phyloP scores from a whole-genome alignment of 92 coral and sea anemone species.

The Porites rus region DNA sequence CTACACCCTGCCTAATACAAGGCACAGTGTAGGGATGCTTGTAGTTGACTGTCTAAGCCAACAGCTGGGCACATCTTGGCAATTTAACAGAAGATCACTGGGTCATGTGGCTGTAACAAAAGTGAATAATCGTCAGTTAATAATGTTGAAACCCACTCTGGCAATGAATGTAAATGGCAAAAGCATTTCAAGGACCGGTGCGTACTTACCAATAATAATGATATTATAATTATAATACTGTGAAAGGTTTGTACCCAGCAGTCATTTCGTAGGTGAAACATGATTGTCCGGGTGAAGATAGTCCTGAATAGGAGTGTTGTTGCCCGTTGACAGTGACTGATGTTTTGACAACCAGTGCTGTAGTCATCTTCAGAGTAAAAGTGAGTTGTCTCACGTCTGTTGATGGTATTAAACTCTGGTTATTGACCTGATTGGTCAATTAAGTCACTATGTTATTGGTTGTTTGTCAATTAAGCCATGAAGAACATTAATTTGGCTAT shows the following conservation, averaged over 20 bases:
- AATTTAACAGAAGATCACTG: conserved; percentile 55
- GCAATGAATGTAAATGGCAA: conserved; percentile 88
- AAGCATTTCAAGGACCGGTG: conserved; percentile 76
- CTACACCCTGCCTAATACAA: conserved; percentile 71
- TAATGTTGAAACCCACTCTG: conserved; percentile 82
- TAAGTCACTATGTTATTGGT: too few relatives aligned
- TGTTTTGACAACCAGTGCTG: too few relatives aligned
- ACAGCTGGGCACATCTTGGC: conserved; percentile 68
- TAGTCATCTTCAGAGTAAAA: too few relatives aligned
- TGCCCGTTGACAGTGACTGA: too few relatives aligned
- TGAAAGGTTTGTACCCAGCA: too few relatives aligned
- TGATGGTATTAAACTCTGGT: too few relatives aligned
- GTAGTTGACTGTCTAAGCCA: conserved; percentile 77
- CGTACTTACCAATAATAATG: background rate
- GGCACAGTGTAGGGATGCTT: conserved; percentile 91
- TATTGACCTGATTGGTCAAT: too few relatives aligned
- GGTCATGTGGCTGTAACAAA: conserved; percentile 73
- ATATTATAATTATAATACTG: too few relatives aligned
- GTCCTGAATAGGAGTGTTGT: background rate
- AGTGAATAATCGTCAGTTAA: conserved; percentile 53
- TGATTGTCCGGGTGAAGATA: background rate
- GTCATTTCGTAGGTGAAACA: too few relatives aligned
- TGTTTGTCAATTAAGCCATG: too few relatives aligned
- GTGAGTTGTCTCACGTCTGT: too few relatives aligned
- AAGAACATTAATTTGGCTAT: too few relatives aligned